A percentile compares a stretch with the other conserved stretches of the same genome.
phyloP scores from a whole-genome alignment of 1,140 invertebrate species.

The Gryllus bimaculatus region DNA sequence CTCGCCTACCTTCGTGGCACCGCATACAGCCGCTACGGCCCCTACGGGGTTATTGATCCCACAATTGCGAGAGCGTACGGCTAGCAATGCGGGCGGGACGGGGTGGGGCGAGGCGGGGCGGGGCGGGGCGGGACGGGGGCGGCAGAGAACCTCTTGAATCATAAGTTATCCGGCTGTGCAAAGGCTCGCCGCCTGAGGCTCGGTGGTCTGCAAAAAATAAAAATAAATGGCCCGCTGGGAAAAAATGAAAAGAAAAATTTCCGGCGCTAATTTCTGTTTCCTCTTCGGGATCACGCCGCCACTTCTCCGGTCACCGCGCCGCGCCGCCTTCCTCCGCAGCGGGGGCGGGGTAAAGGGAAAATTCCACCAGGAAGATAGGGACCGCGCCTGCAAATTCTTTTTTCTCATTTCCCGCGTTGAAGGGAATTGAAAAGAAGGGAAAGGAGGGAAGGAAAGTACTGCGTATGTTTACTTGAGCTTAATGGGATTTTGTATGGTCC shows the following conservation, averaged over 20 bases:
- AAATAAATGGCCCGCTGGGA: too few species aligned
- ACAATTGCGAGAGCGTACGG: too few species aligned
- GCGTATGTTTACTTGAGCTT: conserved; percentile 15
- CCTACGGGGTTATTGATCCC: too few species aligned
- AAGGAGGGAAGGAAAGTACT: background rate
- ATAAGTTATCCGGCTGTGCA: background rate
- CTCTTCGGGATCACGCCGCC: background rate
- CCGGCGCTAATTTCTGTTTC: background rate
- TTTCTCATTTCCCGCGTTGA: conserved; percentile 13
- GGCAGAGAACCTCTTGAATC: background rate
- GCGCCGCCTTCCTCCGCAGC: background rate
- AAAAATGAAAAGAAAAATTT: conserved; percentile 4
- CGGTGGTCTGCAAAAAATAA: too few species aligned
- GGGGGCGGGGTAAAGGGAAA: background rate
- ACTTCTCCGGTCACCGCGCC: background rate
- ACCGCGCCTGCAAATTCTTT: conserved; percentile 8
- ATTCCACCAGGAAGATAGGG: background rate
- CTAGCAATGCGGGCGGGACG: too few species aligned
- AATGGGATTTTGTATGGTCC: conserved; percentile 16
- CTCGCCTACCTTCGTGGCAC: too few species aligned
- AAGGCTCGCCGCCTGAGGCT: background rate
- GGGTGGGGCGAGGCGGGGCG: too few species aligned
- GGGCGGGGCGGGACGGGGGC: background rate
- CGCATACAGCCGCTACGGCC: too few species aligned
- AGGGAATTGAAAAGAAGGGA: background rate